Base-by-base conservation (phyloP, 2,797 vertebrate genomes). In the Philypnodon macrostomus region DNA sequence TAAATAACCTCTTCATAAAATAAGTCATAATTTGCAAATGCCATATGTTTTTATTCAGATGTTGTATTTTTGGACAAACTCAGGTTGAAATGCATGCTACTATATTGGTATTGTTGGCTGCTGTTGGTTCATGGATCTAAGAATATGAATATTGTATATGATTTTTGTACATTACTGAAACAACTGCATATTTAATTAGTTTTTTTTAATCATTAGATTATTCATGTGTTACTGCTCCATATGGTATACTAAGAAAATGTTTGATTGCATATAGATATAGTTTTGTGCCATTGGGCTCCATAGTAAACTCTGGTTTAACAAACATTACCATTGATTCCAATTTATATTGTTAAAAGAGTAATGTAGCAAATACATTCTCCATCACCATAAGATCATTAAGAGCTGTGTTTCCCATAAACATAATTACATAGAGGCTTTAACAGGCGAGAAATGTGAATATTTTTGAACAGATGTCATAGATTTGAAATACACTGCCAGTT, bases 31-130 rank as follows among this genome's bases (percentile, higher is more conserved):
- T 15, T 45, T 57, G 44, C 58, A 55, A 32, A 27, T 56, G 67
- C 42, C 50, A 53, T 50, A 49, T n/a, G 6, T 35, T 47, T 60
- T 50, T 47, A 38, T 58, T 48, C 1, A 53, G n/a, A 47, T 56
- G 60, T 46, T 63, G 30, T 82, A 55, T 70, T 65, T 74, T 67
- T 67, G 58, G 53, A 73, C 27, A 62, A 79, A 78, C 86, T 85
- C 81, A 85, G 84, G 86, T 84, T 81, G 34, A 64, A 73, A 58
- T 70, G 80, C 80, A 85, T 80, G 75, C 55, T 64, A 44, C 29
- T 78, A 57, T 73, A 36, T 57, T 51, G 30, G n/a, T 41, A 35
- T 10, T 47, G 47, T 63, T 58, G 29, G 53, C 26, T 42, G 26
- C 46, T 48, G 33, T 17, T 58, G 45, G 48, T 46, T 57, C 35